These are phyloP conservation scores for Chrysocyon brachyurus DNA, from an alignment of 2,797 vertebrate species.

Conservation along the genomic window DNA sequence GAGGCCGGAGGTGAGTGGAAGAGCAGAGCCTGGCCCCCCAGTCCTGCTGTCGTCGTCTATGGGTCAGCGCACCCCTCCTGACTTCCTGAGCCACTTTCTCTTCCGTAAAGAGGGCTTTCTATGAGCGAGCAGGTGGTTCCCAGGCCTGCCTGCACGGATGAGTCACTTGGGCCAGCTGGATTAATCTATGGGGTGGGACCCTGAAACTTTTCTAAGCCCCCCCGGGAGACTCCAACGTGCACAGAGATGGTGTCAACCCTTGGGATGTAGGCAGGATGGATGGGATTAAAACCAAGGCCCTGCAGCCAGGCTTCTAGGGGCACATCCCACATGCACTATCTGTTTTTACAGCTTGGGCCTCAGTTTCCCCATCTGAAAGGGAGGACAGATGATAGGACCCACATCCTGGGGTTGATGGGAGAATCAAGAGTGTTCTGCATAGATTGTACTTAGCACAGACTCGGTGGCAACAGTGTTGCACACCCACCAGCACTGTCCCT, in stretches of 20 bases:
- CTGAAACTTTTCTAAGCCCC: background rate
- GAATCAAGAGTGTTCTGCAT: fast-evolving
- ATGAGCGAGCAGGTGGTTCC: background rate
- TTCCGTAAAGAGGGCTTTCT: background rate
- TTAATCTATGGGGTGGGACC: background rate
- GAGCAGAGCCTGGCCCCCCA: background rate
- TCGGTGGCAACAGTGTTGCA: too few species aligned
- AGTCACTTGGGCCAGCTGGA: background rate
- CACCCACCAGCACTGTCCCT: background rate
- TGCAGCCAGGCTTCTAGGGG: background rate
- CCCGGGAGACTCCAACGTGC: background rate
- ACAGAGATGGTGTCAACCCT: background rate
- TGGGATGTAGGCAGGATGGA: background rate
- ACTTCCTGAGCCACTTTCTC: background rate
- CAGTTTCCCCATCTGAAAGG: background rate
- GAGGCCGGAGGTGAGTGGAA: background rate
- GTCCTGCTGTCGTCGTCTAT: too few species aligned
- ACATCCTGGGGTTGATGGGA: background rate
- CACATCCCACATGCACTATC: background rate
- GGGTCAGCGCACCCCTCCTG: background rate
- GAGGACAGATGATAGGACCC: background rate
- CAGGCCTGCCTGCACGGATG: background rate
- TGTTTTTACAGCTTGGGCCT: background rate
- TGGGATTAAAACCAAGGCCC: background rate
- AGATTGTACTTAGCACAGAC: background rate